These are phyloP conservation scores for Dryobota labecula DNA, from an alignment of 2,888 invertebrate genomes.

Conservation along the genomic window DNA sequence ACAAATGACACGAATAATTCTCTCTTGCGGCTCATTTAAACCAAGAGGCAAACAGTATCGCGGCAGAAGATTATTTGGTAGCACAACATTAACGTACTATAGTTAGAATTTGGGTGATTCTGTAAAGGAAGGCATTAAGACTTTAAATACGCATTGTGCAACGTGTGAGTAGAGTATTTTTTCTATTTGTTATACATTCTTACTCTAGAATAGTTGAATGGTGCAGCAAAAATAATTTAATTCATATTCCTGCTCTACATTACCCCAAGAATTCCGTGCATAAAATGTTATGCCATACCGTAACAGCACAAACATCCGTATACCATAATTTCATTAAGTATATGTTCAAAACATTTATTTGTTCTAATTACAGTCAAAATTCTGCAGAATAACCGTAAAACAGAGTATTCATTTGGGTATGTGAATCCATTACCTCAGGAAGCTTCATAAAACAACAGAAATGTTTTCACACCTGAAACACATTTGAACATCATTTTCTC, in stretches of 20 bases:
- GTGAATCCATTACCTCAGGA: conserved; percentile 61
- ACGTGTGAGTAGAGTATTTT: neutral
- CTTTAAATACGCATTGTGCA: neutral
- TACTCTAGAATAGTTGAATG: neutral
- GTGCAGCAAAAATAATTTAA: conserved; percentile 1
- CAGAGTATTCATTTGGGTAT: conserved; percentile 46
- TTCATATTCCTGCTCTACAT: conserved; percentile 9
- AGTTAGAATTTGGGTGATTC: conserved; percentile 37
- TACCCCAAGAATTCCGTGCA: conserved; percentile 3
- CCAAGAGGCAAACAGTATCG: conserved; percentile 66
- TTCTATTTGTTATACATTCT: neutral
- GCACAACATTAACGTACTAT: conserved; percentile 46
- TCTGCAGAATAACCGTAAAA: conserved; percentile 51
- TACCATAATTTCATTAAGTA: conserved; percentile 43
- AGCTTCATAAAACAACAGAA: conserved; percentile 67
- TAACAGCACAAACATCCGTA: conserved; percentile 16
- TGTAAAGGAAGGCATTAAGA: conserved; percentile 2
- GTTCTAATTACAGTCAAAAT: conserved; percentile 58
- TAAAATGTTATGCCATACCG: conserved; percentile 30
- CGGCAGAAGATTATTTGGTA: conserved; percentile 62
- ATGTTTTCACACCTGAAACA: conserved; percentile 70
- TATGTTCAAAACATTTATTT: conserved; percentile 44
- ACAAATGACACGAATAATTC: conserved; percentile 76
- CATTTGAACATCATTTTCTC: conserved; percentile 66
- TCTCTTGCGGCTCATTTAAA: conserved; percentile 75